These are phyloP conservation scores for Speoplatyrhinus poulsoni DNA, from an alignment of 2,113 vertebrate species.

Conservation along the genomic window DNA sequence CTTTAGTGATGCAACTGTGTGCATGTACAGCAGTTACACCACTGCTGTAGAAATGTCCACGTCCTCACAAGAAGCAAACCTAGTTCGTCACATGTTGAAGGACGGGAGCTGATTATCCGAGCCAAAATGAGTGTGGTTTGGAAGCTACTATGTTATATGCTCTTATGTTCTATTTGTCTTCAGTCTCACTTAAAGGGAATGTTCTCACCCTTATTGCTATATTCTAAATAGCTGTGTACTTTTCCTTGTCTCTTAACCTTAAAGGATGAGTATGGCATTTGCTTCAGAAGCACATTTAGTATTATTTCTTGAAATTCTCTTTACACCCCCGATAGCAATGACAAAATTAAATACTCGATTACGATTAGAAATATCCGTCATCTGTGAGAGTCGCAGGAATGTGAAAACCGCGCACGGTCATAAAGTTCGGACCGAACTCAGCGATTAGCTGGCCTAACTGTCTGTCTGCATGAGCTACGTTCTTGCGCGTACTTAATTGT, in stretches of 20 bases:
- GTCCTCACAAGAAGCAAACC: not conserved
- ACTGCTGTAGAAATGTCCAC: not conserved
- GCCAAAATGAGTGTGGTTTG: slow-evolving; percentile 9
- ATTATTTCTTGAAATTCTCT: too few species aligned
- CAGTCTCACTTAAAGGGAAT: slow-evolving; percentile 20
- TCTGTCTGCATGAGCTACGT: too few species aligned
- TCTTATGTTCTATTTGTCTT: not conserved
- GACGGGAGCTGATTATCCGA: slow-evolving; percentile 51
- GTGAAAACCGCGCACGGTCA: too few species aligned
- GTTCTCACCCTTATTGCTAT: not conserved
- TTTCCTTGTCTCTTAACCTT: not conserved
- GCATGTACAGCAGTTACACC: slow-evolving; percentile 2
- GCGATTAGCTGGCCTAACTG: too few species aligned
- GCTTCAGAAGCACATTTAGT: too few species aligned
- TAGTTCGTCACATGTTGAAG: not conserved
- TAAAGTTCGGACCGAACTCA: too few species aligned
- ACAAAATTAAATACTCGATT: too few species aligned
- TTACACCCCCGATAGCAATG: too few species aligned
- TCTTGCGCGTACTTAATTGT: too few species aligned
- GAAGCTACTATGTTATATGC: slow-evolving; percentile 5
- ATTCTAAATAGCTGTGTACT: not conserved
- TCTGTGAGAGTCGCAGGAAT: too few species aligned
- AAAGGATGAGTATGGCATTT: too few species aligned
- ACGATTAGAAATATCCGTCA: too few species aligned
- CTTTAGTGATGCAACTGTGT: slow-evolving; percentile 18